Evolutionary conservation across 2,888 invertebrate species (phyloP), one percentile per base, ranked within the genome.

Genomic region (Lampropteryx suffumata): DNA sequence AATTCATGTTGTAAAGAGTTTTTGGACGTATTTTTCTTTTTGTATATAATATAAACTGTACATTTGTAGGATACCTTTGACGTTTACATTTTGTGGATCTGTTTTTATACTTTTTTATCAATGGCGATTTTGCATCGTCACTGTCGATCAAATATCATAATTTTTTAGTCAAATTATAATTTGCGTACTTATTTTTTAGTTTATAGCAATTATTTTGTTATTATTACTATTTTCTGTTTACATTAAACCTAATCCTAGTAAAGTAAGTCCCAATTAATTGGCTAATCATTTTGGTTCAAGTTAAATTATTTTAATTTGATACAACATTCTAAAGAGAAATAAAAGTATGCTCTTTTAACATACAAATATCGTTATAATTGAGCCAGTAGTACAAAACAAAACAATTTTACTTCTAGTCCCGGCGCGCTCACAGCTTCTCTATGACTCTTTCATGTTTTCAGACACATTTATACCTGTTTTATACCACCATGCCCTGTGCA

Each of bases 11-110:
- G 69, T 79, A 73, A 80, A 82, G 64, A 71, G 70, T 75, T 85
- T 53, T 87, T 87, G 76, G 82, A 86, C 76, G 80, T 76, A 74
- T 80, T 79, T 84, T 79, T 72, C 37, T 53, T 78, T 84, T 81
- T 89, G 86, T 89, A 89, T 74, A 88, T 87, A 86, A 17, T 4
- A 17, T 17, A 17, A 17, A 73, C 76, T 89, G 89, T 90, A 90
- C 75, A 88, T 84, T 83, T 82, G 69, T 89, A 87, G 81, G 73
- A 72, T 81, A 79, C 75, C 17, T 17, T 79, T 64, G 72, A 73
- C 64, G 76, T 77, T 73, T 69, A 69, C 63, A 58, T 74, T 33
- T 79, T 70, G 79, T 80, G 81, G 82, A 82, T 83, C 73, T 84
- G 80, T 79, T 79, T 78, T 78, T 77, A 71, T 73, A 71, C 69